Base-by-base conservation (phyloP, 2,888 invertebrate species). In the Laspeyria flexula region DNA sequence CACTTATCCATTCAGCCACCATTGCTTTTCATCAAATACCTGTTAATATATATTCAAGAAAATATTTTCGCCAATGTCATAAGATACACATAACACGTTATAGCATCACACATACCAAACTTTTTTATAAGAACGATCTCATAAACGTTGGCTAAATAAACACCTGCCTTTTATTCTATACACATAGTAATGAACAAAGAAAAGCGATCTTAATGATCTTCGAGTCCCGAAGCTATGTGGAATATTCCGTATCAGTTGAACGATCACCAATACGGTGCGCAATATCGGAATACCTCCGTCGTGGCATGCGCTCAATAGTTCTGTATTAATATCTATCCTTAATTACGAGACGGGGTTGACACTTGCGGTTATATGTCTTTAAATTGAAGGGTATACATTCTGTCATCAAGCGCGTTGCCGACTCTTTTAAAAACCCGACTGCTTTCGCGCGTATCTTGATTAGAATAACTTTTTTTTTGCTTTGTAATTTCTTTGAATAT, bases 181-280 rank as follows among this genome's bases (percentile, higher is more conserved):
- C 61, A 66, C 55, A 66, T 50, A 66, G 60, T 60, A 62, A 59
- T 64, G 62, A 65, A 73, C 71, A 73, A 73, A 69, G 62, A 61
- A 52, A 69, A 53, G n/a, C 49, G 50, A 43, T 60, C 60, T 70
- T 69, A 74, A 79, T 75, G 71, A 73, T 60, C 57, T 45, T 33
- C 21, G 21, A 42, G 45, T n/a, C 37, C 18, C 29, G 16, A 51
- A 73, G 78, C 63, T 72, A 83, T 81, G 76, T 71, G 65, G 74
- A 81, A 82, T 82, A 85, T 85, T 80, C 75, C 75, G 73, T 77
- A 81, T 82, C 78, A 81, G 65, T 74, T 73, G 75, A 80, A 67
- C 78, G 77, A 76, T 77, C 77, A 69, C 73, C 71, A 63, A 69
- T 67, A 66, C 60, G 57, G 60, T 47, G 55, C 74, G 79, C 75